Conservation (phyloP, 2,113 vertebrate genomes). For the Atlantisia rogersi region DNA sequence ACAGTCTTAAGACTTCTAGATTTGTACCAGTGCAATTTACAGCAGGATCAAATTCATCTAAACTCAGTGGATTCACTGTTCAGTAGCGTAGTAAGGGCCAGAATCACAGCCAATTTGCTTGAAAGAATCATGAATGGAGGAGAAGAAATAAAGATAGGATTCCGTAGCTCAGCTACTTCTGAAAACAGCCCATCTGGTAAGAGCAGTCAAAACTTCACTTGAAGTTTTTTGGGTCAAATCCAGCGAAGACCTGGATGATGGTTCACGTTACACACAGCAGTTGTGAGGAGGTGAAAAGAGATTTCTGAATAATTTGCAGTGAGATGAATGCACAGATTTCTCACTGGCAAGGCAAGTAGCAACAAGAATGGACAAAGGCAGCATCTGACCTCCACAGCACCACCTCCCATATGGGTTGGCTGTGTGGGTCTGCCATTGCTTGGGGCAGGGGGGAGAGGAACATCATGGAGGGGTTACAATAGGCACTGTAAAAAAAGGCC, state of each 20-base stretch:
- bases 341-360: neutral
- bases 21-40: neutral
- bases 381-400: fast-evolving
- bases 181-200: neutral
- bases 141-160: neutral
- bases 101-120: neutral
- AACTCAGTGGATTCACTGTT: neutral
- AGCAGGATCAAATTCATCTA: neutral
- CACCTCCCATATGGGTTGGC: neutral
- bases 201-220: neutral
- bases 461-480: fast-evolving
- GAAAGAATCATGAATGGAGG: neutral
- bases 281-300: neutral
- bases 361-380: neutral
- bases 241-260: neutral
- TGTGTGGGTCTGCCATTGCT: neutral
- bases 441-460: no score
- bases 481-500: neutral
- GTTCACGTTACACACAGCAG: neutral
- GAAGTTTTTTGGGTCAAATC: neutral
- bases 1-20: neutral
- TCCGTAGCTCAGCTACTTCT: neutral
- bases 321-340: neutral
- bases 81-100: neutral
- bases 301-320: neutral